Evolutionary conservation across 2,888 invertebrate genomes (phyloP).

Genomic region (Caenorhabditis becei): DNA sequence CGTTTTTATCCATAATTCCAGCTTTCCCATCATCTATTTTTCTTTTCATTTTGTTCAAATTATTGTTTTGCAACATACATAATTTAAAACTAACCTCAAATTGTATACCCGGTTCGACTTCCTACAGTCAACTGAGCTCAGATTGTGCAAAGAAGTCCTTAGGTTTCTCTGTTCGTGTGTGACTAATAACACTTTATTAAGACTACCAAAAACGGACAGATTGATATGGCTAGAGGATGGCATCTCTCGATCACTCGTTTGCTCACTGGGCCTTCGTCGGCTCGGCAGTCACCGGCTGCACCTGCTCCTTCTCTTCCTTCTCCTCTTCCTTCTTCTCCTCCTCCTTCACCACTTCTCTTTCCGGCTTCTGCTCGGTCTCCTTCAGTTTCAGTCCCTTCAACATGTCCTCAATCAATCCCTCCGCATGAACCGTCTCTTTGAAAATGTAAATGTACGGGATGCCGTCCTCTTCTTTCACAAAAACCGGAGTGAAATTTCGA

Average conservation of each 20-base stretch:
- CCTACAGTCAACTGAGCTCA: too few relatives aligned
- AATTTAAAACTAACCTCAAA: not conserved
- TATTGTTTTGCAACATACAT: conserved; percentile 3
- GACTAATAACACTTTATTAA: too few relatives aligned
- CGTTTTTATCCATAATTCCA: conserved; percentile 23
- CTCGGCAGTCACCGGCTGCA: not conserved
- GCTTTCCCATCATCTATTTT: not conserved
- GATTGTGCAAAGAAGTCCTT: too few relatives aligned
- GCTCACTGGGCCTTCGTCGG: conserved; percentile 8
- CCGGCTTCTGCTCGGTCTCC: not conserved
- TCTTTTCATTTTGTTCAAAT: conserved; percentile 35
- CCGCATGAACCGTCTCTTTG: conserved; percentile 40
- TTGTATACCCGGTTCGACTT: too few relatives aligned
- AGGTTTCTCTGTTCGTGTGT: too few relatives aligned
- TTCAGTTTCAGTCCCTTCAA: conserved; percentile 8
- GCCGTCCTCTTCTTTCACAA: conserved; percentile 39
- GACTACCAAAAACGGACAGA: not conserved
- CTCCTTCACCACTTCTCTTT: not conserved
- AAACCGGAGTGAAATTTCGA: conserved; percentile 41
- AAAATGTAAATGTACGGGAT: conserved; percentile 42
- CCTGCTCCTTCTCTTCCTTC: not conserved
- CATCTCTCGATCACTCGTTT: conserved; percentile 3
- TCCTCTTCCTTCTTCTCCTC: conserved; percentile 7
- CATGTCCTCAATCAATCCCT: conserved; percentile 27
- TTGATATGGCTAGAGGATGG: conserved; percentile 32